Evolutionary conservation across 2,797 vertebrate species (phyloP), one percentile per base, ranked within the genome.

Genomic region (Siniperca obscura): DNA sequence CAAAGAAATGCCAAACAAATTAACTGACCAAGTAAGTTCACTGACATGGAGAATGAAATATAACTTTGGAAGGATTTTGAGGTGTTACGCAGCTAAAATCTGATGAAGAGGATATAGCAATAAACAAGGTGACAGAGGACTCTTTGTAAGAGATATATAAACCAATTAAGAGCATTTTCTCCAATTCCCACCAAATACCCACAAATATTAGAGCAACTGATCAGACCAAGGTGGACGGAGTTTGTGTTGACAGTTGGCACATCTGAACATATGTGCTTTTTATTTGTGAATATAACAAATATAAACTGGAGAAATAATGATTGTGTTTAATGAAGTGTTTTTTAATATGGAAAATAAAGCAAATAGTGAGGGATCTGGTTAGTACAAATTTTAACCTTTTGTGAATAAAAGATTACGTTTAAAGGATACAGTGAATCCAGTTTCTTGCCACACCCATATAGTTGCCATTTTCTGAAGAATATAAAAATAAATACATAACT

Each of bases 61-160:
- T 21, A 66, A 70, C 70, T 76, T 86, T 86, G 65, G 19, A 53
- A 21, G 57, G 53, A 44, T 52, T 80, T 73, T 53, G n/a, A 66
- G 22, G 38, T 60, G 56, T 77, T 79, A 76, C 50, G 12, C 17
- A 61, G 22, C 60, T 64, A 67, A 56, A 76, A 73, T 55, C 21
- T 34, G 22, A 60, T 73, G 22, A 68, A 68, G 3, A 69, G 12
- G 50, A 70, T 64, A 12, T 12, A 78, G 65, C 65, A 50, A 2
- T 57, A 16, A 75, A 46, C 22, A 68, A 78, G 14, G 46, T 66
- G 22, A 75, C 10, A 9, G 61, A 73, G 14, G 25, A 52, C 36
- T 52, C 46, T 36, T 78, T 69, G 50, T 57, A 22, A 66, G 16
- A 65, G 5, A 62, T 70, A 50, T 44, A 48, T 53, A 75, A 73